These are phyloP conservation scores for Apostichopus leukothele DNA, from an alignment of 53 echinoderm and acorn worm genomes.

Conservation along the genomic window DNA sequence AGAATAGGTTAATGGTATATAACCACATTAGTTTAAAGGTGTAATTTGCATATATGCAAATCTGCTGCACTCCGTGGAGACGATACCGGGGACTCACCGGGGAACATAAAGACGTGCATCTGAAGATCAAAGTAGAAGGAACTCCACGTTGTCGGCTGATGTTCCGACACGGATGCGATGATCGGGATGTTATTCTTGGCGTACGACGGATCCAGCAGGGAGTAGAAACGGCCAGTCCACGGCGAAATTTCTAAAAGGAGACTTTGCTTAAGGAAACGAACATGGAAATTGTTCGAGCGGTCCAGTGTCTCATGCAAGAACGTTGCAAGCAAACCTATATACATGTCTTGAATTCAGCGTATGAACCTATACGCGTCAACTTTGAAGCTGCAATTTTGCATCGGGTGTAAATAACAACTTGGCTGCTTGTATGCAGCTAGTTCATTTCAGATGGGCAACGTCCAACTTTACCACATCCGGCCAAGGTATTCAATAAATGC, in stretches of 20 bases:
- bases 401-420: too few species aligned
- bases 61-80: not conserved
- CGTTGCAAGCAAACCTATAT: too few species aligned
- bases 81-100: slow-evolving; percentile 57
- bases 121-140: slow-evolving; percentile 99
- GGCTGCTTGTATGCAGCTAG: too few species aligned
- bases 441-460: too few species aligned
- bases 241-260: slow-evolving; percentile 85
- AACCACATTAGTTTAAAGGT: not conserved
- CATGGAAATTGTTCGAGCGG: not conserved
- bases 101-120: slow-evolving; percentile 99
- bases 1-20: too few species aligned
- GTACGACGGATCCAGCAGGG: slow-evolving; percentile 96
- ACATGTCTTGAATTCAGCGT: too few species aligned
- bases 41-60: not conserved
- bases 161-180: slow-evolving; percentile 97
- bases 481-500: too few species aligned
- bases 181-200: slow-evolving; percentile 99
- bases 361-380: too few species aligned
- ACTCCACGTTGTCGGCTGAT: slow-evolving; percentile 99
- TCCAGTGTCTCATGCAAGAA: too few species aligned
- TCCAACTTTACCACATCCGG: too few species aligned
- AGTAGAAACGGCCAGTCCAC: slow-evolving; percentile 99
- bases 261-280: not conserved
- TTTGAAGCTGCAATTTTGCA: too few species aligned